phyloP scores from a whole-genome alignment of 2,113 vertebrate species.

The Marcusenius ussheri region DNA sequence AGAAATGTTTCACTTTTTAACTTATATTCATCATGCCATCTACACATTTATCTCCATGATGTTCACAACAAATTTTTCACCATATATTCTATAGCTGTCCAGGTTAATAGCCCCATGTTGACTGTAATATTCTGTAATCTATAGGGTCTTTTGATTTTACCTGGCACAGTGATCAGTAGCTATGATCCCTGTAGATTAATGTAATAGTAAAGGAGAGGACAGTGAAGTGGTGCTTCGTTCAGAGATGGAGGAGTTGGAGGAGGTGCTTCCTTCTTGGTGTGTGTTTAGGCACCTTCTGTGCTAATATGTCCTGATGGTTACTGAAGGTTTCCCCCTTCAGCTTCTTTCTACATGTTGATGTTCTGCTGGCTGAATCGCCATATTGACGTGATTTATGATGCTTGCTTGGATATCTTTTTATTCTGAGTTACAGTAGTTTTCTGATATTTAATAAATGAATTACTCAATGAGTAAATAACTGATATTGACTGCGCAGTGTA shows the following conservation, averaged over 20 bases:
- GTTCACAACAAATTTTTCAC: not conserved
- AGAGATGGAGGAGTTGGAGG: not conserved
- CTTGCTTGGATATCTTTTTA: too few species aligned
- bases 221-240: not conserved
- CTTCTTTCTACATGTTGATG: not conserved
- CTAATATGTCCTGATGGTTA: not conserved
- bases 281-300: not conserved
- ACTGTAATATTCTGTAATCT: not conserved
- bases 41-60: not conserved
- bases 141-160: not conserved
- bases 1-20: not conserved
- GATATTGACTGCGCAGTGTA: not conserved
- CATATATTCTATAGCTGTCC: not conserved
- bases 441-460: not conserved
- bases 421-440: not conserved
- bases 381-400: not conserved
- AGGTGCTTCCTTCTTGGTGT: not conserved
- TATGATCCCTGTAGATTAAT: not conserved
- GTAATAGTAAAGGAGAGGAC: not conserved
- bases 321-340: not conserved
- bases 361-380: not conserved
- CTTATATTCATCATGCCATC: not conserved
- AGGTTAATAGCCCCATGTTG: not conserved
- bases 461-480: not conserved
- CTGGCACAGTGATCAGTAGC: not conserved